A percentile compares a stretch with the other conserved stretches of the same genome.
Evolutionary conservation across 2,797 vertebrate genomes (phyloP).

Genomic region (Etheostoma perlongum): DNA sequence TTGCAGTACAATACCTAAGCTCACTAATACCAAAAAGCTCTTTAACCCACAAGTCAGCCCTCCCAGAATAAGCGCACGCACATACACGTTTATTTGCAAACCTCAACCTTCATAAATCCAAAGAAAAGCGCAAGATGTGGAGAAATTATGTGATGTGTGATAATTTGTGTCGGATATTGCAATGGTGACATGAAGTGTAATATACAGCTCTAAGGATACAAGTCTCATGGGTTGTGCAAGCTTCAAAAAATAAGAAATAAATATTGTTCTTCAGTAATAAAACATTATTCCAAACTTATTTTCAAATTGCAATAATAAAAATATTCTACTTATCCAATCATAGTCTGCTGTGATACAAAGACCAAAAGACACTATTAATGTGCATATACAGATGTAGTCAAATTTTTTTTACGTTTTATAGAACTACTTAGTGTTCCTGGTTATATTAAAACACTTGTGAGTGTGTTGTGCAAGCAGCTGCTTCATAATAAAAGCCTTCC

Average conservation of each 20-base stretch:
- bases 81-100: slow-evolving; percentile 23
- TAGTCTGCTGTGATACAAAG: not conserved
- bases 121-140: slow-evolving; percentile 3
- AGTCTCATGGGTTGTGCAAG: not conserved
- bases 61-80: slow-evolving; percentile 34
- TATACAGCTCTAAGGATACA: not conserved
- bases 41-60: slow-evolving; percentile 55
- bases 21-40: slow-evolving; percentile 74
- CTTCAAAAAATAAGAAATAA: slow-evolving; percentile 7
- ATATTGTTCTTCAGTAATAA: not conserved
- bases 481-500: slow-evolving; percentile 5
- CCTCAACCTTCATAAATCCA: slow-evolving; percentile 23
- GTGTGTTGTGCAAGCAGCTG: not conserved
- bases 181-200: not conserved
- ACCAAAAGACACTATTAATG: not conserved
- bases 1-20: slow-evolving; percentile 66
- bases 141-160: not conserved
- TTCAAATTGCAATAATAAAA: not conserved
- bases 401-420: not conserved
- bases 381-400: not conserved
- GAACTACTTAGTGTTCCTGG: not conserved
- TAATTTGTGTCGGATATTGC: slow-evolving; percentile 3
- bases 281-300: not conserved
- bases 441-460: no score
- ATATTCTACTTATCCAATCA: not conserved